phyloP scores from a whole-genome alignment of 2,797 vertebrate species.

The Paguma larvata region DNA sequence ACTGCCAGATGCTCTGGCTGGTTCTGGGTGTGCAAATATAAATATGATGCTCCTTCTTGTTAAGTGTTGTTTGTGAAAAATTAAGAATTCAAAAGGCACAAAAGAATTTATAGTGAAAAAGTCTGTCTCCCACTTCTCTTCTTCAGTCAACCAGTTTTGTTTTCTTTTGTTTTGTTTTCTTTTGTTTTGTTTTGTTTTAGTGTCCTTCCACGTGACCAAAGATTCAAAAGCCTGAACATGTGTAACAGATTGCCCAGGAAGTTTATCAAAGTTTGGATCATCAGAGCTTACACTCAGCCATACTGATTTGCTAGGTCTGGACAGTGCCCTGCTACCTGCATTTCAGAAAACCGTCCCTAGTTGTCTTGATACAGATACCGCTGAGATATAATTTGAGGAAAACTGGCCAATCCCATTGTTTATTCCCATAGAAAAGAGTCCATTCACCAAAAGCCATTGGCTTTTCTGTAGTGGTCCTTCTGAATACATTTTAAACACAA shows the following conservation, averaged over 20 bases:
- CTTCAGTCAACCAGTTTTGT: not conserved
- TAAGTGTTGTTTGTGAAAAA: not conserved
- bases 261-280: not conserved
- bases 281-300: not conserved
- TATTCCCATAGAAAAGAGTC: not conserved
- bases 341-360: not conserved
- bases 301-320: not conserved
- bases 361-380: not conserved
- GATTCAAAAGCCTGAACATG: not conserved
- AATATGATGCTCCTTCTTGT: not conserved
- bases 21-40: not conserved
- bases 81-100: not conserved
- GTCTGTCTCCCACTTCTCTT: not conserved
- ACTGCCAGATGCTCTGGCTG: not conserved
- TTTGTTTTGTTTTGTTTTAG: not conserved
- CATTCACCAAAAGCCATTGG: not conserved
- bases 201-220: not conserved
- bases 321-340: not conserved
- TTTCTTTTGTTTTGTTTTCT: not conserved
- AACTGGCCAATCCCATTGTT: not conserved
- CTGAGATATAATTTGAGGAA: not conserved
- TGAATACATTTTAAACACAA: not conserved
- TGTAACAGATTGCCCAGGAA: not conserved
- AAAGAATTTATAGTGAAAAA: not conserved
- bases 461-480: not conserved